Percentiles rank a stretch among this genome's conserved stretches.
phyloP scores from a whole-genome alignment of 2,888 invertebrate species.

The Aspidiotus destructor region DNA sequence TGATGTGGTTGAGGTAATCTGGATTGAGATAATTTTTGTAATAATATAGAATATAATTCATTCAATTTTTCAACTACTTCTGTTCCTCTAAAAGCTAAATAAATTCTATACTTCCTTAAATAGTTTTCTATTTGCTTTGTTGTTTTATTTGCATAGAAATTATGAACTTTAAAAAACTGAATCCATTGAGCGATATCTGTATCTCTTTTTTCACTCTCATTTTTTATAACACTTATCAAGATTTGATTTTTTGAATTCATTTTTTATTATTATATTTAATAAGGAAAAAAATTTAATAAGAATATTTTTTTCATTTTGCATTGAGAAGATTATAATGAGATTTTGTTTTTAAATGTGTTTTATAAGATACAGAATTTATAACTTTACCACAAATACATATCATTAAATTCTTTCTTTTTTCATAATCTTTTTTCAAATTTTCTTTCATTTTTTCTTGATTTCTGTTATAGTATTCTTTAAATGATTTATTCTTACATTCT shows the following conservation, averaged over 20 bases:
- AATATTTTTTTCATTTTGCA: conserved; percentile 2
- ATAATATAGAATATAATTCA: conserved; percentile 6
- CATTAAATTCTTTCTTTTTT: background rate
- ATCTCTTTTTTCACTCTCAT: conserved; percentile 14
- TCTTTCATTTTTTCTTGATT: conserved; percentile 3
- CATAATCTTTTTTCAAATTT: background rate
- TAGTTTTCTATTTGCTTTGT: conserved; percentile 5
- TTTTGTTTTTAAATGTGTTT: conserved; percentile 4
- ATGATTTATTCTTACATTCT: conserved; percentile 3
- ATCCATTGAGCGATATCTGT: conserved; percentile 13
- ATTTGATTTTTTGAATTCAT: conserved; percentile 12
- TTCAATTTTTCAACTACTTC: conserved; percentile 16
- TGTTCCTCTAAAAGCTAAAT: conserved; percentile 13
- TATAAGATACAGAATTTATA: conserved; percentile 5
- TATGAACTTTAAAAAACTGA: conserved; percentile 17
- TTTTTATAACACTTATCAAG: conserved; percentile 17
- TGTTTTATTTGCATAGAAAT: conserved; percentile 19
- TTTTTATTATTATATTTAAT: conserved; percentile 10
- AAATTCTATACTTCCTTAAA: conserved; percentile 14
- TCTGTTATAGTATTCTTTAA: background rate
- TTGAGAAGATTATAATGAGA: conserved; percentile 4
- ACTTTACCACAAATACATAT: conserved; percentile 7
- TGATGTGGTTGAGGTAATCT: conserved; percentile 13
- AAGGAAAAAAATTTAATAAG: conserved; percentile 14
- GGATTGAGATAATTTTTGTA: conserved; percentile 8